phyloP scores from a whole-genome alignment of 2,888 invertebrate genomes.

The Archips xylosteana region DNA sequence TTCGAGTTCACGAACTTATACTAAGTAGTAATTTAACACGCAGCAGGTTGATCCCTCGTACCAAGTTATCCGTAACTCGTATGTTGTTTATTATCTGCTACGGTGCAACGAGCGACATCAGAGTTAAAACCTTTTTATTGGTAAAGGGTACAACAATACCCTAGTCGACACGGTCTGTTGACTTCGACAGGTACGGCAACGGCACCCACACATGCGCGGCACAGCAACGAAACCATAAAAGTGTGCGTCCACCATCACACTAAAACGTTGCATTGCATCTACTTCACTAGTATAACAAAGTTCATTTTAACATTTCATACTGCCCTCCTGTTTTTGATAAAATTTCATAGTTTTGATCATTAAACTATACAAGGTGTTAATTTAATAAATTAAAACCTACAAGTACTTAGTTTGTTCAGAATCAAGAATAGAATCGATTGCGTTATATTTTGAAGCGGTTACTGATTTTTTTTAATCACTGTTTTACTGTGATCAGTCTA shows the following conservation, averaged over 20 bases:
- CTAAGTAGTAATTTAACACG: conserved; percentile 1
- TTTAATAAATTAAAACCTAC: too few relatives aligned
- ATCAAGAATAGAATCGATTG: too few relatives aligned
- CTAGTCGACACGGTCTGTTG: conserved; percentile 70
- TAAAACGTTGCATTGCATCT: not conserved
- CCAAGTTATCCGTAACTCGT: conserved; percentile 1
- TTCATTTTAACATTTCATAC: not conserved
- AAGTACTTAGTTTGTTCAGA: too few relatives aligned
- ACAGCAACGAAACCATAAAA: not conserved
- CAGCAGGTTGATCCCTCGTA: conserved; percentile 15
- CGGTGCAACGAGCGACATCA: conserved; percentile 15
- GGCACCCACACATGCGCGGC: conserved; percentile 32
- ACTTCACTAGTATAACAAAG: not conserved
- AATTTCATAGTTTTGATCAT: too few relatives aligned
- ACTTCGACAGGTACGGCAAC: conserved; percentile 60
- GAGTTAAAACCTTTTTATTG: conserved; percentile 51
- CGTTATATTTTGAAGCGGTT: too few relatives aligned
- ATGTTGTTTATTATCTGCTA: not conserved
- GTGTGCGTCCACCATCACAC: not conserved
- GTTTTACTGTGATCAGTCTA: too few relatives aligned
- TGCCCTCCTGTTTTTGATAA: too few relatives aligned
- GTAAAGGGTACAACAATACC: conserved; percentile 66
- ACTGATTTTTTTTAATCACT: too few relatives aligned
- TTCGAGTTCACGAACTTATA: not conserved
- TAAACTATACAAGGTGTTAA: too few relatives aligned